Percentiles rank a stretch among this genome's conserved stretches.
phyloP scores from a whole-genome alignment of 2,797 vertebrate species.

The Cuculus canorus region DNA sequence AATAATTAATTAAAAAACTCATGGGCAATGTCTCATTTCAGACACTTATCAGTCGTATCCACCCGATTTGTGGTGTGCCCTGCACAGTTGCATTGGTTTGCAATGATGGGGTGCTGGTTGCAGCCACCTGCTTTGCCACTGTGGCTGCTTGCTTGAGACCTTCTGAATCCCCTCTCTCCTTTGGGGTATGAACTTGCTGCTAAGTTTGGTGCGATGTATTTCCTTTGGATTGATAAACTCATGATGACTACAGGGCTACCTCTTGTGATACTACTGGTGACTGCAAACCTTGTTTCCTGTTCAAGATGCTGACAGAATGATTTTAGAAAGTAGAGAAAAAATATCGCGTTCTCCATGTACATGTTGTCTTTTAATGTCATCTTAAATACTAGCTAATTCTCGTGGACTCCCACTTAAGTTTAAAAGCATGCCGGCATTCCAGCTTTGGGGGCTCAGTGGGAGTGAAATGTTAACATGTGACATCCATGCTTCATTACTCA shows the following conservation, averaged over 20 bases:
- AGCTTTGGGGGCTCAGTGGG: background rate
- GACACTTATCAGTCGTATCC: background rate
- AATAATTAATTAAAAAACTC: background rate
- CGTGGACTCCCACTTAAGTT: background rate
- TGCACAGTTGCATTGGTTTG: too few relatives aligned
- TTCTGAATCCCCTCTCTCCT: background rate
- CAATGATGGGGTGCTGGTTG: too few relatives aligned
- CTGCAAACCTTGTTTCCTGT: background rate
- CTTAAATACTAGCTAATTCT: background rate
- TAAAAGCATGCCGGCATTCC: background rate
- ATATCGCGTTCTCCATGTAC: fast-evolving
- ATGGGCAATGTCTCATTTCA: background rate
- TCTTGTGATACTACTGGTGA: background rate
- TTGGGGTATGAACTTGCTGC: fast-evolving
- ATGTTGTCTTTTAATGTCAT: background rate
- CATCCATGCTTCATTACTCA: background rate
- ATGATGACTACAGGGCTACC: background rate
- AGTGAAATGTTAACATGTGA: fast-evolving
- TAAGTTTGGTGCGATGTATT: background rate
- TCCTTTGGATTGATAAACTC: background rate
- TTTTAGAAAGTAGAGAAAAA: background rate
- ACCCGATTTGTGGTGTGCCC: background rate
- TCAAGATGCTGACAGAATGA: background rate
- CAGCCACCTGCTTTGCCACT: background rate
- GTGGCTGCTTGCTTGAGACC: background rate